Percentiles rank a stretch among this genome's conserved stretches.
Conservation (phyloP, 2,888 invertebrate species). For the Dione vanillae region DNA sequence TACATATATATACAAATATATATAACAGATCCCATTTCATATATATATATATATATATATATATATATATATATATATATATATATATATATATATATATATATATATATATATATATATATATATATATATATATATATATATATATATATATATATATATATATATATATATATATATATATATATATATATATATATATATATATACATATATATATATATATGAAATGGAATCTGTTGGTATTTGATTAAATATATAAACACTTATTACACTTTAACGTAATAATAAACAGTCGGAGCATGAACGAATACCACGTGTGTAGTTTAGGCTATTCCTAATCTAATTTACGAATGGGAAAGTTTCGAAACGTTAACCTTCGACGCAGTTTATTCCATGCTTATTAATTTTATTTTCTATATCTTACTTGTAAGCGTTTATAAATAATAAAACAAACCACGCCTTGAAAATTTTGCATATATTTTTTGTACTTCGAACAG, state of each 20-base stretch:
- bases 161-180: no score
- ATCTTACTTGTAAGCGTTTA: no score
- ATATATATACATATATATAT: background rate
- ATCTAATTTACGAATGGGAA: slow-evolving; percentile 13
- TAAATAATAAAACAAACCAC: background rate
- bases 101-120: no score
- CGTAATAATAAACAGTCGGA: slow-evolving; percentile 14
- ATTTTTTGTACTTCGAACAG: slow-evolving; percentile 1
- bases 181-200: no score
- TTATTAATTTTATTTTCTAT: no score
- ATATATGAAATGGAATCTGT: background rate
- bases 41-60: no score
- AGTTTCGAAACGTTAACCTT: slow-evolving; percentile 14
- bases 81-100: no score
- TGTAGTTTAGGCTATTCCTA: slow-evolving; percentile 7
- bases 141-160: no score
- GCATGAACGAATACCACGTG: slow-evolving; percentile 12
- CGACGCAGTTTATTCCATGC: background rate
- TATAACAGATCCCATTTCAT: no score
- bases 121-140: no score
- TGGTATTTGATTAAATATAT: slow-evolving; percentile 5
- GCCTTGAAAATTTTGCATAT: background rate
- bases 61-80: no score
- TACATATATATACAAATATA: no score
- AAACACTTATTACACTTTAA: background rate